Evolutionary conservation across 64 coral and sea anemone species (phyloP).

Genomic region (Catalaphyllia jardinei): DNA sequence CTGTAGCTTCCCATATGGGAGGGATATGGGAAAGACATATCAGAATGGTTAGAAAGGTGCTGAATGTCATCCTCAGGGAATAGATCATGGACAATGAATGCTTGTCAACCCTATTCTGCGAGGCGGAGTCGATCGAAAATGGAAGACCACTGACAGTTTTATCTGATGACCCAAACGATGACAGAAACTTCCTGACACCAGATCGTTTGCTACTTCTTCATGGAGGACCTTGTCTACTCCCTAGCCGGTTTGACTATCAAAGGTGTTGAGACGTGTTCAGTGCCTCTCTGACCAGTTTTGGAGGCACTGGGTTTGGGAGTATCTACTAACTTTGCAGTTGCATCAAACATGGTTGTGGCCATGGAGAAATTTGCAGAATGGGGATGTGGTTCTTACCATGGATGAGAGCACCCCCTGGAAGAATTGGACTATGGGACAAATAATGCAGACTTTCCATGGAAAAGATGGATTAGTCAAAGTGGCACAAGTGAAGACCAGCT

Average conservation of each 20-base stretch:
- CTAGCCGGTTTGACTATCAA: constrained; percentile 4
- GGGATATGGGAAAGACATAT: constrained; percentile 29
- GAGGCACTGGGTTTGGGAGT: background rate
- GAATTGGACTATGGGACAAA: background rate
- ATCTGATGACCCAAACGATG: constrained; percentile 14
- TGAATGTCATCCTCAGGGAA: constrained; percentile 16
- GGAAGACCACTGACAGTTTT: constrained; percentile 8
- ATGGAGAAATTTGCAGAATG: constrained; percentile 20
- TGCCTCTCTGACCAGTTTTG: background rate
- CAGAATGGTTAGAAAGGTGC: constrained; percentile 11
- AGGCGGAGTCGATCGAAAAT: constrained; percentile 1
- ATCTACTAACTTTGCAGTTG: background rate
- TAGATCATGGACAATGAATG: background rate
- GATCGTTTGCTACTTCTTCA: constrained; percentile 20
- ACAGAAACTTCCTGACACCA: constrained; percentile 22
- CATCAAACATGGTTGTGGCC: background rate
- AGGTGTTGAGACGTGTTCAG: constrained; percentile 19
- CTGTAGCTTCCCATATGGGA: constrained; percentile 1
- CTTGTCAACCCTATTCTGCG: constrained; percentile 27
- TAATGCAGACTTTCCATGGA: constrained; percentile 2
- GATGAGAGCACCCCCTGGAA: constrained; percentile 18
- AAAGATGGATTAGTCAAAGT: constrained; percentile 11
- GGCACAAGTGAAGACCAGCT: constrained; percentile 14
- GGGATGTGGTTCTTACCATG: constrained; percentile 5
- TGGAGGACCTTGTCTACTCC: background rate